Evolutionary conservation across 1,140 invertebrate species (phyloP).

Genomic region (Anastrepha ludens): DNA sequence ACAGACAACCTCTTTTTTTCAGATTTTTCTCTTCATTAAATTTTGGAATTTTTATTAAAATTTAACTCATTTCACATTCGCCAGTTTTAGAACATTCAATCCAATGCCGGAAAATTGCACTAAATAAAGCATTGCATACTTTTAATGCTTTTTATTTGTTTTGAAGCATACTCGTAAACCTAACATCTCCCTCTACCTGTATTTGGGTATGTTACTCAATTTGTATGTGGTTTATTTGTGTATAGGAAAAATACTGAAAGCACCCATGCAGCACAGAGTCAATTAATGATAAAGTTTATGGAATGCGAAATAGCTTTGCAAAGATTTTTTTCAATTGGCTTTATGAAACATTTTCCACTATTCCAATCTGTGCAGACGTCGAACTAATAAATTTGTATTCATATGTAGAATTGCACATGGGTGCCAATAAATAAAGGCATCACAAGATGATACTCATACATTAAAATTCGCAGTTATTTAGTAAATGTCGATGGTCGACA

Average conservation of each 20-base stretch:
- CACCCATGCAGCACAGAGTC: not conserved
- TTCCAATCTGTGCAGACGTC: conserved; percentile 24
- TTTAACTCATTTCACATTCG: not conserved
- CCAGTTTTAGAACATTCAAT: not conserved
- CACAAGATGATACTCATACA: not conserved
- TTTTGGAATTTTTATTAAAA: no score
- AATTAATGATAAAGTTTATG: conserved; percentile 34
- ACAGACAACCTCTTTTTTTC: no score
- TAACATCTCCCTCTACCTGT: not conserved
- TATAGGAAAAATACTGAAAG: not conserved
- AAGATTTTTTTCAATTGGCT: conserved; percentile 24
- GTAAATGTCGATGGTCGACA: not conserved
- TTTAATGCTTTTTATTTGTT: no score
- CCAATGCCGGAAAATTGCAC: not conserved
- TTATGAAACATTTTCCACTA: conserved; percentile 41
- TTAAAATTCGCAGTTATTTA: conserved; percentile 31
- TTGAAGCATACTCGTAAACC: no score
- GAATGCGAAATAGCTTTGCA: conserved; percentile 30
- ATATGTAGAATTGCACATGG: conserved; percentile 5
- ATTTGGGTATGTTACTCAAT: not conserved
- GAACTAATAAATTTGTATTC: conserved; percentile 35
- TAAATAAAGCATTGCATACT: no score
- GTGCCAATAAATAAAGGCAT: conserved; percentile 42
- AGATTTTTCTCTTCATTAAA: no score
- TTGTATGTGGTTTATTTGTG: not conserved